Evolutionary conservation across 2,113 vertebrate species (phyloP), one percentile per base, ranked within the genome.

Genomic region (Mugil cephalus): DNA sequence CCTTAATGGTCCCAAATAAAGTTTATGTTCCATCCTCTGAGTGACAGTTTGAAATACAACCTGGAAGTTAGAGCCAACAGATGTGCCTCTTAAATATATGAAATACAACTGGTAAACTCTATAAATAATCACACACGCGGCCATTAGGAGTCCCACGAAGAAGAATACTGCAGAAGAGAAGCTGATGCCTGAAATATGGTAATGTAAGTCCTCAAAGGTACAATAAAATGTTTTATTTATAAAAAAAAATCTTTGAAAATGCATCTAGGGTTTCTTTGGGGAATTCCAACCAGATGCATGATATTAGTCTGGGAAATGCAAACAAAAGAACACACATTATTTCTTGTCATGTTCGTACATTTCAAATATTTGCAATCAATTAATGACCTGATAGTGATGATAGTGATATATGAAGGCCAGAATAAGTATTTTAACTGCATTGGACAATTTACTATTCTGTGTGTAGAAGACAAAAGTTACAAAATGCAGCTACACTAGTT

Each of bases 181-280:
- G 60, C 52, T 64, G 68, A 66, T 45, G 46, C 34, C 54, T 38
- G 46, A 65, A 12, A 40, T 69, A 40, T 71, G 52, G 15, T 60
- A 35, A 70, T 56, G 14, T 2, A 50, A 48, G 56, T 56, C 24
- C 36, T 58, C 59, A 64, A 77, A 70, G 14, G 54, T 53, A 56
- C 48, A 51, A 45, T 9, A 39, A 43, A 53, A 72, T 72, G 54
- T 61, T 73, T 66, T 72, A 79, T 72, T 72, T 60, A 52, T 38
- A 58, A 53, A 47, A 53, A 65, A 71, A 54, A 19, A 42, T n/a
- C 45, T 67, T 67, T 67, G 45, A 75, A 60, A 60, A 59, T n/a
- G 34, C 18, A 53, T 47, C 50, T 9, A 13, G 40, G 35, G 42
- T 50, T 62, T 35, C 48, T 55, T 54, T 55, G 11, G 35, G 50